phyloP scores from a whole-genome alignment of 1,140 invertebrate species.

The Thereuonema tuberculata region DNA sequence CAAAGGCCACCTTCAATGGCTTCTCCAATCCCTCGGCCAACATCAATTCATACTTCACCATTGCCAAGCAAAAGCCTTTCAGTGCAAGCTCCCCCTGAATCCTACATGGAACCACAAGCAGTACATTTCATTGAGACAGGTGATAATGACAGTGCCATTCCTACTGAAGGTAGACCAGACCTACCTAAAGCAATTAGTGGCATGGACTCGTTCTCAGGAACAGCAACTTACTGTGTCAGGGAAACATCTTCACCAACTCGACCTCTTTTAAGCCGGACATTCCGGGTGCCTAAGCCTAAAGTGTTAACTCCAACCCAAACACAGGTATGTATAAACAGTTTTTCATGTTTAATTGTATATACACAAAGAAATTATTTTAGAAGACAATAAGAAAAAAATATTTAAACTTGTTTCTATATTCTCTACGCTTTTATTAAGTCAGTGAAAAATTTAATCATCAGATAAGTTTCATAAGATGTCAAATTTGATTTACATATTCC shows the following conservation, averaged over 20 bases:
- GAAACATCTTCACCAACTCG: conserved; percentile 16
- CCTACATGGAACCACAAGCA: conserved; percentile 80
- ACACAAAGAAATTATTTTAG: too few relatives aligned
- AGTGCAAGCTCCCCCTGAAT: conserved; percentile 48
- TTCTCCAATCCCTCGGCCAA: not conserved
- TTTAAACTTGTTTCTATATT: too few relatives aligned
- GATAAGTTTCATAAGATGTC: too few relatives aligned
- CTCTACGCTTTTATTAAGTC: too few relatives aligned
- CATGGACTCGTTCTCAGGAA: conserved; percentile 20
- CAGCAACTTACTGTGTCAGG: conserved; percentile 10
- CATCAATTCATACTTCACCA: conserved; percentile 8
- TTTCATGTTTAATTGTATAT: too few relatives aligned
- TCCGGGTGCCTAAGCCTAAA: conserved; percentile 18
- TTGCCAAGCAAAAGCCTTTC: conserved; percentile 18
- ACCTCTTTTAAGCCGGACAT: conserved; percentile 18
- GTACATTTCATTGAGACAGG: conserved; percentile 68
- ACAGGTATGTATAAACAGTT: too few relatives aligned
- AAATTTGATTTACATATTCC: too few relatives aligned
- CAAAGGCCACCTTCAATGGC: not conserved
- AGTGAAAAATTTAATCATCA: too few relatives aligned
- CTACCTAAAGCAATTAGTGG: not conserved
- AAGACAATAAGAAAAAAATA: too few relatives aligned
- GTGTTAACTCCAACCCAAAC: conserved; percentile 13
- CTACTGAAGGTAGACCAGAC: not conserved
- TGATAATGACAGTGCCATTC: not conserved